Base-by-base conservation (phyloP, 2,797 vertebrate genomes). In the Phoeniculus purpureus region DNA sequence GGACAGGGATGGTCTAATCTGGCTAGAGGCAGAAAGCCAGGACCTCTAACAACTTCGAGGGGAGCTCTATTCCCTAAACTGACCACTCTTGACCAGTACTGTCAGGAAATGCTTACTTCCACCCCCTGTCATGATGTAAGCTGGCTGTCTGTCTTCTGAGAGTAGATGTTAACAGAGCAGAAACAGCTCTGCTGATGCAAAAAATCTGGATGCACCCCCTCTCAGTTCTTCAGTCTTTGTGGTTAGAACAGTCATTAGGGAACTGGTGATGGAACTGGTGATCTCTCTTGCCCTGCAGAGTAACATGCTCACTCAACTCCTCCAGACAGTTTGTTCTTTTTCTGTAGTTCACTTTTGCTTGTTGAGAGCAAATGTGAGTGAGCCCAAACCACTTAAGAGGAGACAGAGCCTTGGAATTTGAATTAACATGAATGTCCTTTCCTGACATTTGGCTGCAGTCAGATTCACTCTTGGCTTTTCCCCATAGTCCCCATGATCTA, bases 141-240 rank as follows among this genome's bases (percentile, higher is more conserved):
- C 11, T 87, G 52, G 32, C n/a, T 75, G 8, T 43, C 34, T 83
- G 14, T 50, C 47, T 92, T 90, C 85, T 88, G 81, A 94, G 85
- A 92, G 79, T 12, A 79, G 58, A 64, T 37, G 20, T 26, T 90
- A 81, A 58, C 2, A 1, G 47, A 68, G 67, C 74, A 81, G 45
- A 78, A 81, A 40, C 11, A 31, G 43, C 21, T 65, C 62, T 68
- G 43, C 65, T 68, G 31, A 37, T 29, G 37, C 10, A 86, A 55
- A 74, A 61, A 31, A 22, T 23, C 15, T 29, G 58, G 60, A 25
- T 34, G 17, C 0, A 0, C 18, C 31, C 34, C 50, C 0, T 0
- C 56, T 76, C 62, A 34, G 6, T 52, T 81, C 48, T 87, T 59
- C 3, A 6, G 52, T 85, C 19, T 75, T 75, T 76, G 56, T 50